Evolutionary conservation across 2,113 vertebrate species (phyloP).

Genomic region (Ailurus styani): DNA sequence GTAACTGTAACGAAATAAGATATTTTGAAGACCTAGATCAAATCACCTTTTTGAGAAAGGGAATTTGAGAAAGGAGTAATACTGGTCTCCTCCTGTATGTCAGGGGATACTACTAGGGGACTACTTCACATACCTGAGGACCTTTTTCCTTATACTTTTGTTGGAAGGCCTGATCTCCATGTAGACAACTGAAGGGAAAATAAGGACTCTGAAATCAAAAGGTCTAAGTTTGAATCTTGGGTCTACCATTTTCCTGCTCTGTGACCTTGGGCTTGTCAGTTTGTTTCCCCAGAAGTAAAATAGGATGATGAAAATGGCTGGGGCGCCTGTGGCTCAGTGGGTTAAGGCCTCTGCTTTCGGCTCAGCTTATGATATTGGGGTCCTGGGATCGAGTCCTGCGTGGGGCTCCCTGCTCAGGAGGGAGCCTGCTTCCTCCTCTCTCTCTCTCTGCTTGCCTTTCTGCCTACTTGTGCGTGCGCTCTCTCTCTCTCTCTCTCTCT

Average conservation of each 20-base stretch:
- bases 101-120: background rate
- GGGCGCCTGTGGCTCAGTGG: too few species aligned
- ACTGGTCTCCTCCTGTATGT: background rate
- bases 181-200: background rate
- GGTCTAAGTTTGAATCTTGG: background rate
- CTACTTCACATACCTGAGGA: background rate
- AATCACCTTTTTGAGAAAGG: background rate
- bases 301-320: background rate
- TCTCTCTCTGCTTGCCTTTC: too few species aligned
- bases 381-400: too few species aligned
- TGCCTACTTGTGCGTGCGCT: too few species aligned
- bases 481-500: too few species aligned
- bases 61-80: background rate
- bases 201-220: background rate
- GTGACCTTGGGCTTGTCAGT: background rate
- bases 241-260: background rate
- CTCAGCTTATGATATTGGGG: too few species aligned
- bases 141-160: background rate
- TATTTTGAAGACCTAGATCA: background rate
- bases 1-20: slow-evolving; percentile 90
- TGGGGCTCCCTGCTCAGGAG: too few species aligned
- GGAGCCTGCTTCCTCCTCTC: too few species aligned
- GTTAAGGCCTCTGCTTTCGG: too few species aligned
- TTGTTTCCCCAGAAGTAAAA: background rate
- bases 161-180: background rate